Conservation (phyloP, 1,140 invertebrate genomes). For the Ditylenchus dipsaci region DNA sequence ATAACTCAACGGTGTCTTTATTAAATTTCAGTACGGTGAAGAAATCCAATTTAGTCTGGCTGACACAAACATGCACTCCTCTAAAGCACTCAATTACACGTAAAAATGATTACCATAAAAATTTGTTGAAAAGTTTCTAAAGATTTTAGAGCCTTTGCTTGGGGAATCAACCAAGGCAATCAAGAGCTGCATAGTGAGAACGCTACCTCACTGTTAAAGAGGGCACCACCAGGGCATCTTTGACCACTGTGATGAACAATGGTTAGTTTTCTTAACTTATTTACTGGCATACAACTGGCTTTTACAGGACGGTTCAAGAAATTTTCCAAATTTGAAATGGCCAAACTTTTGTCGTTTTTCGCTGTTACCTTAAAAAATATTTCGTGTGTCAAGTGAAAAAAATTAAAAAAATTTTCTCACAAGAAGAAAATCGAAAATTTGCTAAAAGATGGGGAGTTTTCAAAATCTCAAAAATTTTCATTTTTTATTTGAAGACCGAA, state of each 20-base stretch:
- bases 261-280: conserved; percentile 18
- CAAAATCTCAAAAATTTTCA: no score
- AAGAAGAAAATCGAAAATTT: no score
- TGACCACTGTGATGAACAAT: conserved; percentile 58
- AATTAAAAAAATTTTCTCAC: no score
- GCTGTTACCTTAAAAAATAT: no score
- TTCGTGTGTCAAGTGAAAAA: no score
- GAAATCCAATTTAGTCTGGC: conserved; percentile 51
- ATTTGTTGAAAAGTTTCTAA: background rate
- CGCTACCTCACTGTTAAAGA: conserved; percentile 50
- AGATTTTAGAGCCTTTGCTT: conserved; percentile 53
- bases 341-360: no score
- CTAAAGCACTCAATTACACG: conserved; percentile 55
- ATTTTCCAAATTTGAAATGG: no score
- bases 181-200: conserved; percentile 53
- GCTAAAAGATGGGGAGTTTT: no score
- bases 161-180: conserved; percentile 54
- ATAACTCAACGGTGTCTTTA: no score
- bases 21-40: conserved; percentile 41
- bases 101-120: conserved; percentile 10
- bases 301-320: no score
- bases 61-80: conserved; percentile 35
- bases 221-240: conserved; percentile 42
- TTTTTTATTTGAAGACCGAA: no score
- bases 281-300: no score